Conservation (phyloP, 2,797 vertebrate genomes). For the Hippoglossus hippoglossus region DNA sequence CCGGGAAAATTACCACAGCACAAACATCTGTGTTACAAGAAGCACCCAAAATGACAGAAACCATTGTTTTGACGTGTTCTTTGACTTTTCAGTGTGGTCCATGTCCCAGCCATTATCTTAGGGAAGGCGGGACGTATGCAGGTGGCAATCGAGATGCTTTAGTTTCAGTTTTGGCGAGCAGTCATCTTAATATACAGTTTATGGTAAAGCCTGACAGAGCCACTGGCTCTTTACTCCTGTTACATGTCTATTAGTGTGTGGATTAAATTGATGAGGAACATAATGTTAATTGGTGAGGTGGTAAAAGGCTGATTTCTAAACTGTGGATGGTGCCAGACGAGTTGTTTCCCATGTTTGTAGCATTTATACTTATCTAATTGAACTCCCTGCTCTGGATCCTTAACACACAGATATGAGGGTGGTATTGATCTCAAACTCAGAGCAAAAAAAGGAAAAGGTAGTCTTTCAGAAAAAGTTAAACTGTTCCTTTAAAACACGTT, state of each 20-base stretch:
- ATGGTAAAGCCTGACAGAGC: neutral
- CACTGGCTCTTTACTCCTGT: neutral
- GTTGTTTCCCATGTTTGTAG: conserved; percentile 5
- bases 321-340: conserved; percentile 4
- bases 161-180: no score
- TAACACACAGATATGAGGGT: conserved; percentile 23
- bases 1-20: no score
- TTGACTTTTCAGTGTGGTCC: no score
- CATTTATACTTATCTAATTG: conserved; percentile 38
- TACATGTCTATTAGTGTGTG: neutral
- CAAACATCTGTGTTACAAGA: no score
- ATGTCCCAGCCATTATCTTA: no score
- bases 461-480: conserved; percentile 36
- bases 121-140: no score
- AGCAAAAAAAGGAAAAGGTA: conserved; percentile 17
- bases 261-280: conserved; percentile 8
- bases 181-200: no score
- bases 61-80: no score
- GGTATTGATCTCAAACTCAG: conserved; percentile 30
- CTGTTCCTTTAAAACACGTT: conserved; percentile 32
- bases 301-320: conserved; percentile 14
- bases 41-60: no score
- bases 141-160: no score
- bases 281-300: neutral
- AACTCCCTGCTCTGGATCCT: conserved; percentile 6